These are phyloP conservation scores for Cacatua alba DNA, from an alignment of 2,113 vertebrate species.

Conservation along the genomic window DNA sequence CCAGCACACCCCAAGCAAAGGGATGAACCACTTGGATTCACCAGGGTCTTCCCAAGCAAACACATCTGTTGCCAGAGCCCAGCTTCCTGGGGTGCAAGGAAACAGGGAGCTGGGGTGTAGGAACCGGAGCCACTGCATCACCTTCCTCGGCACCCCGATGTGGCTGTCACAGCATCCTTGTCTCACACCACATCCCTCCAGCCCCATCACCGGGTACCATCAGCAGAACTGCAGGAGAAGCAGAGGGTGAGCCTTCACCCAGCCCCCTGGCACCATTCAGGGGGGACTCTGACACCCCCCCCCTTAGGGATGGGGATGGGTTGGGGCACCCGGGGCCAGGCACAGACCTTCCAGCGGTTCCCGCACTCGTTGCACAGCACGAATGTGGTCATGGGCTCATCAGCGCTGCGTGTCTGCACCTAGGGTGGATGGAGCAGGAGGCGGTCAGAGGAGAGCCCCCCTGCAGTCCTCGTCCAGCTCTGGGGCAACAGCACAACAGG, in stretches of 20 bases:
- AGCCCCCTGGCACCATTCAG: fast-evolving
- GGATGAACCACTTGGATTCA: background rate
- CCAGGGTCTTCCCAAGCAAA: background rate
- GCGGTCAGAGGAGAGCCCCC: too few relatives aligned
- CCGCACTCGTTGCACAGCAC: too few relatives aligned
- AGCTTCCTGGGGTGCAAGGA: background rate
- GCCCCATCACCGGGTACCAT: background rate
- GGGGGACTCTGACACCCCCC: background rate
- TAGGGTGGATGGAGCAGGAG: too few relatives aligned
- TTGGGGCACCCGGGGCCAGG: too few relatives aligned
- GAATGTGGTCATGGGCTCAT: too few relatives aligned
- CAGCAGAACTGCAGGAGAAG: slow-evolving; percentile 79
- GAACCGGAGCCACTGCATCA: background rate
- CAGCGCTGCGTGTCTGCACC: too few relatives aligned
- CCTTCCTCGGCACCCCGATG: background rate
- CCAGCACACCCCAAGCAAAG: background rate
- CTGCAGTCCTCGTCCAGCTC: too few relatives aligned
- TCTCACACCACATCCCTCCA: background rate
- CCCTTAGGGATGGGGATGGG: too few relatives aligned
- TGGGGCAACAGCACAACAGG: background rate
- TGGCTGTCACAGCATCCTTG: background rate
- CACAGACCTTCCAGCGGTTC: too few relatives aligned
- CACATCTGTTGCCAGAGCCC: fast-evolving
- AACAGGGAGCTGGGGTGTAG: background rate
- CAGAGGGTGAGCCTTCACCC: background rate